phyloP scores from a whole-genome alignment of 2,113 vertebrate species.

The Casuarius casuarius region DNA sequence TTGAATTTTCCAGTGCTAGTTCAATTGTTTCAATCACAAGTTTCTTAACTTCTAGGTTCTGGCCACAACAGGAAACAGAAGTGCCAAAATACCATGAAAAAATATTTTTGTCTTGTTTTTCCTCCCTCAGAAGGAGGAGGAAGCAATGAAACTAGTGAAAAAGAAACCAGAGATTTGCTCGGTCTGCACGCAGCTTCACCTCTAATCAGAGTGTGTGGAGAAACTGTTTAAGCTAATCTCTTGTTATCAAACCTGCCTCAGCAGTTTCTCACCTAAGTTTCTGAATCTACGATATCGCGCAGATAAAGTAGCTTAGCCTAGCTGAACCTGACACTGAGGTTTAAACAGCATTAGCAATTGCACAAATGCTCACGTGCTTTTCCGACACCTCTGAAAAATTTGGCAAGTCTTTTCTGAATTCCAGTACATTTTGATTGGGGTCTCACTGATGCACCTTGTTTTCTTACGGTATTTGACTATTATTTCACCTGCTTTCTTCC shows the following conservation, averaged over 20 bases:
- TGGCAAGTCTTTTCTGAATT: not conserved
- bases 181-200: not conserved
- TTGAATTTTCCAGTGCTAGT: slow-evolving; percentile 42
- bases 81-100: slow-evolving; percentile 54
- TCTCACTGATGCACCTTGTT: not conserved
- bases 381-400: not conserved
- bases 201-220: not conserved
- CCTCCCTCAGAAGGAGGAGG: slow-evolving; percentile 14
- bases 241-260: not conserved
- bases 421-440: not conserved
- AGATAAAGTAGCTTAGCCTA: not conserved
- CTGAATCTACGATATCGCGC: not conserved
- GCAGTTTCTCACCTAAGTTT: not conserved
- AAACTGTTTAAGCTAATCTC: not conserved
- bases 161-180: slow-evolving; percentile 2
- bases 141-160: slow-evolving; percentile 22
- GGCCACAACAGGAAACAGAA: slow-evolving; percentile 65
- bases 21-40: slow-evolving; percentile 48
- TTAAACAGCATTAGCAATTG: not conserved
- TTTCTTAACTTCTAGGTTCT: slow-evolving; percentile 52
- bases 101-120: slow-evolving; percentile 32
- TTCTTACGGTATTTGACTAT: not conserved
- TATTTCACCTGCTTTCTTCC: not conserved
- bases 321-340: not conserved
- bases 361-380: not conserved